Percentiles rank a stretch among this genome's conserved stretches.
Evolutionary conservation across 2,797 vertebrate species (phyloP).

Genomic region (Pseudotriccus pelzelni): DNA sequence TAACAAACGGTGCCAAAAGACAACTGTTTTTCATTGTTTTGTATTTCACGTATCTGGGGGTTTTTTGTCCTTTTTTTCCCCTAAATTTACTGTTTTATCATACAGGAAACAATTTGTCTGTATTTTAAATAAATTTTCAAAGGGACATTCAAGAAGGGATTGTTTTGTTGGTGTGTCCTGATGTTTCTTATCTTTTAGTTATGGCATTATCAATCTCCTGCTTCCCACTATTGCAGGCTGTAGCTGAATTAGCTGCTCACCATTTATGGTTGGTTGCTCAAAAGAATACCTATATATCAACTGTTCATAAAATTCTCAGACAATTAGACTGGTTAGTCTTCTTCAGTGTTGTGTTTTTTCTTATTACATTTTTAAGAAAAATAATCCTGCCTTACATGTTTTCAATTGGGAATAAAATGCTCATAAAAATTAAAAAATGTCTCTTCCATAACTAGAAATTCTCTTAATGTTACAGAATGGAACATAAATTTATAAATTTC

Average conservation of each 20-base stretch:
- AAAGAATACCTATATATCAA: background rate
- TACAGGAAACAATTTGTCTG: background rate
- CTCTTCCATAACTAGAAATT: background rate
- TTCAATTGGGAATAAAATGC: background rate
- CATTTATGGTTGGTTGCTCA: background rate
- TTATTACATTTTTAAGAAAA: background rate
- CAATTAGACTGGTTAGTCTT: background rate
- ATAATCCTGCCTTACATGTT: background rate
- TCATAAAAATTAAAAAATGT: background rate
- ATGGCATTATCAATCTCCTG: background rate
- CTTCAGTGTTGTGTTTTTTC: background rate
- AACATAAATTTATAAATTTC: background rate
- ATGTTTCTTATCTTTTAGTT: background rate
- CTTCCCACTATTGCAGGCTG: background rate
- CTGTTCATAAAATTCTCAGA: background rate
- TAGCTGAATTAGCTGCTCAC: background rate
- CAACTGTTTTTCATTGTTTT: background rate
- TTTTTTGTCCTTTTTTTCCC: background rate
- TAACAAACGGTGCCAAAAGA: background rate
- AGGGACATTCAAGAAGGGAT: background rate
- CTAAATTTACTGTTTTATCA: background rate
- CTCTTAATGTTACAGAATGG: background rate
- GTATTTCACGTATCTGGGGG: background rate
- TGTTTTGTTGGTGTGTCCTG: background rate
- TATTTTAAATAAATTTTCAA: background rate